These are phyloP conservation scores for Thysanoteuthis rhombus DNA, from an alignment of 2,888 invertebrate genomes.

Conservation along the genomic window DNA sequence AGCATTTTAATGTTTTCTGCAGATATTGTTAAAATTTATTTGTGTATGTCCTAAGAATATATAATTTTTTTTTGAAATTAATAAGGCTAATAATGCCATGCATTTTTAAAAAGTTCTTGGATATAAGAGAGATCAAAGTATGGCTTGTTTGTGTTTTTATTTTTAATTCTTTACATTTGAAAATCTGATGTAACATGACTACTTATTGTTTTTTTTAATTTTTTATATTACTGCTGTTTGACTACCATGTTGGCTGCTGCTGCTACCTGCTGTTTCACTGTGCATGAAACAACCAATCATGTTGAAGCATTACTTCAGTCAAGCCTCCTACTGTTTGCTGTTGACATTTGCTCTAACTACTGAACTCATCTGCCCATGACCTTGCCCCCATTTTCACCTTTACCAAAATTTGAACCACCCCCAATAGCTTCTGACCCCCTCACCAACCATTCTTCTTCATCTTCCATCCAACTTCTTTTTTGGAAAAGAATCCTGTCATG, in stretches of 20 bases:
- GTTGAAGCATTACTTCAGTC: neutral
- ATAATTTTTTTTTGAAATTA: neutral
- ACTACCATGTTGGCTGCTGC: neutral
- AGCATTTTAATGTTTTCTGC: neutral
- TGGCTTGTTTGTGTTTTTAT: neutral
- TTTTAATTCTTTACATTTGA: neutral
- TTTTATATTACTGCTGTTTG: neutral
- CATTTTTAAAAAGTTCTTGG: neutral
- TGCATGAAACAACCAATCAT: constrained; percentile 17
- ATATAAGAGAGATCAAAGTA: neutral
- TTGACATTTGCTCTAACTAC: neutral
- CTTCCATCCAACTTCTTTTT: neutral
- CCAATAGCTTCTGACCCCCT: neutral
- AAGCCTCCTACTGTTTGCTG: neutral
- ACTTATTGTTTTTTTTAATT: neutral
- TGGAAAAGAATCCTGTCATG: neutral
- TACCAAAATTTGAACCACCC: neutral
- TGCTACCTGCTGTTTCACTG: neutral
- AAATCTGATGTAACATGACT: neutral
- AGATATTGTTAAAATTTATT: neutral
- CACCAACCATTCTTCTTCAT: neutral
- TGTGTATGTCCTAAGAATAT: neutral
- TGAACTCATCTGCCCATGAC: neutral
- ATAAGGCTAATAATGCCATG: neutral
- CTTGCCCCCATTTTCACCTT: neutral